phyloP scores from a whole-genome alignment of 2,797 vertebrate genomes.

The Delichon dasypus region DNA sequence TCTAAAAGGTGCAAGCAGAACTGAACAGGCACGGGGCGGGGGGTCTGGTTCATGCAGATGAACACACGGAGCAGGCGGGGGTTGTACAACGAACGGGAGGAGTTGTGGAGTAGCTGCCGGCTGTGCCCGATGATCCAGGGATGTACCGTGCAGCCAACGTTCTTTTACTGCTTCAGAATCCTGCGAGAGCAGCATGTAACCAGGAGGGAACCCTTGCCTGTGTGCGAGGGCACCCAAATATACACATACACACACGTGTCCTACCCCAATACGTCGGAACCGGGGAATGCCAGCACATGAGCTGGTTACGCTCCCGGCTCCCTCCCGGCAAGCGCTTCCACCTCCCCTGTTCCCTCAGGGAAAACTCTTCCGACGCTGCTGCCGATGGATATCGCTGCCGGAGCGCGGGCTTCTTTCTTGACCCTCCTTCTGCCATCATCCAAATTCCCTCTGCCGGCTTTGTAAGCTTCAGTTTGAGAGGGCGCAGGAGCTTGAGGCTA shows the following conservation, averaged over 20 bases:
- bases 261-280: not conserved
- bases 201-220: not conserved
- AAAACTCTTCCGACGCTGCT: not conserved
- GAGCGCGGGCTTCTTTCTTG: not conserved
- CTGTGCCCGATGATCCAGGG: not conserved
- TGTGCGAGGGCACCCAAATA: conserved; percentile 6
- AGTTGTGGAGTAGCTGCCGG: not conserved
- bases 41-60: not conserved
- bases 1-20: not conserved
- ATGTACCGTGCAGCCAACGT: fast-evolving
- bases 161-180: not conserved
- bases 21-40: not conserved
- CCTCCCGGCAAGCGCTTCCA: not conserved
- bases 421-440: not conserved
- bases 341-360: not conserved
- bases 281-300: not conserved
- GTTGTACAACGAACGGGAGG: not conserved
- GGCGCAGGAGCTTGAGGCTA: not conserved
- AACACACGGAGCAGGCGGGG: not conserved
- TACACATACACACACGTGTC: conserved; percentile 14
- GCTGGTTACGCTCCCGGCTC: not conserved
- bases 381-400: fast-evolving
- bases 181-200: not conserved
- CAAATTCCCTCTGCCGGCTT: not conserved
- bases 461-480: not conserved